A percentile compares a stretch with the other conserved stretches of the same genome.
Evolutionary conservation across 2,888 invertebrate species (phyloP).

Genomic region (Pachliopta kotzebuea): DNA sequence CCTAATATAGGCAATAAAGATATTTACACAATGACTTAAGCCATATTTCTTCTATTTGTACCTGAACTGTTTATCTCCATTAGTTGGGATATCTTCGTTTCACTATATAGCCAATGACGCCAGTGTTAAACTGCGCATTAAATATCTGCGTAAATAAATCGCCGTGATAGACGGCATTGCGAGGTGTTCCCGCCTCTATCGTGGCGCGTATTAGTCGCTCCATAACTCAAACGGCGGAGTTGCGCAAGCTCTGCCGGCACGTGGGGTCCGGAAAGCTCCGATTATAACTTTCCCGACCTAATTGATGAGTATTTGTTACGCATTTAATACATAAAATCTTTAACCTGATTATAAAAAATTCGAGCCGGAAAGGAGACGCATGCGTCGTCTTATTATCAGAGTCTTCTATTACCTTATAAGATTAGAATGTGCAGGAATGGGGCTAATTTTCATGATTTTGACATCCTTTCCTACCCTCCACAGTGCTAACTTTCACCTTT

Average conservation of each 20-base stretch:
- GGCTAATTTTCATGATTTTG: too few species aligned
- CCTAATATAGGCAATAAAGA: neutral
- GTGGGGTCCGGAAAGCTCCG: constrained; percentile 44
- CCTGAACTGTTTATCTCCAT: constrained; percentile 8
- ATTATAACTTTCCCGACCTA: constrained; percentile 39
- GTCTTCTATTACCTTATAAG: too few species aligned
- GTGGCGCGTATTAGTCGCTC: constrained; percentile 52
- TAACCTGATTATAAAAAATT: too few species aligned
- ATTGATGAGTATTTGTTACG: constrained; percentile 39
- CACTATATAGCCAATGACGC: neutral
- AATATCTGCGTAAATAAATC: constrained; percentile 45
- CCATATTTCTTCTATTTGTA: neutral
- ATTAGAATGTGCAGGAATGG: too few species aligned
- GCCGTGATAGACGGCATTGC: constrained; percentile 40
- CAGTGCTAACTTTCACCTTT: too few species aligned
- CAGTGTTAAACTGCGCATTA: constrained; percentile 18
- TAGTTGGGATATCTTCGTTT: constrained; percentile 8
- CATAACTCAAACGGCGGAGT: constrained; percentile 49
- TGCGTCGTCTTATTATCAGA: too few species aligned
- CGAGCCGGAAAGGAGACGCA: too few species aligned
- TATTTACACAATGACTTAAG: neutral
- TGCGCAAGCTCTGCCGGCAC: constrained; percentile 52
- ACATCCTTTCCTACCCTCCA: too few species aligned
- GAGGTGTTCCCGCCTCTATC: constrained; percentile 48
- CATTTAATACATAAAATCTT: neutral